Evolutionary conservation across 2,113 vertebrate genomes (phyloP).

Genomic region (Haemorhous mexicanus): DNA sequence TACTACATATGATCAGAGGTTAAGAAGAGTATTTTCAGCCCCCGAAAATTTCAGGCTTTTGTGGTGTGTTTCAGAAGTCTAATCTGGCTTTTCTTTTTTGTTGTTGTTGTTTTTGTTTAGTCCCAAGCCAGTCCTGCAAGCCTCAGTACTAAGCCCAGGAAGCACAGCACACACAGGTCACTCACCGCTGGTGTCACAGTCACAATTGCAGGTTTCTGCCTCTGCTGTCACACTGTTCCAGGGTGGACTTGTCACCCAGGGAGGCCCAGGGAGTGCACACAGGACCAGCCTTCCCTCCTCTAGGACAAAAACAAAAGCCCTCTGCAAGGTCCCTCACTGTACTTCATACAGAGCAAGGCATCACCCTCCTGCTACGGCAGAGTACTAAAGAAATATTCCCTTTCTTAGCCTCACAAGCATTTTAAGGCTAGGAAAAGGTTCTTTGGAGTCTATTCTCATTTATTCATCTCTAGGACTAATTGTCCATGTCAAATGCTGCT

Average conservation of each 20-base stretch:
- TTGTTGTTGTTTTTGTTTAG: not conserved
- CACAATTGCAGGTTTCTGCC: not conserved
- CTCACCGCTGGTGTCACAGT: not conserved
- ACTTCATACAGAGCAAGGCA: not conserved
- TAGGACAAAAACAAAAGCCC: not conserved
- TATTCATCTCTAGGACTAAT: constrained; percentile 8
- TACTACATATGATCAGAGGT: not conserved
- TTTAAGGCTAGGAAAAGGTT: not conserved
- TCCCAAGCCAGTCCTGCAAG: not conserved
- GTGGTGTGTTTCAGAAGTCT: not conserved
- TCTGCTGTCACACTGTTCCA: not conserved
- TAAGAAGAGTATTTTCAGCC: not conserved
- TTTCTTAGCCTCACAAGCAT: not conserved
- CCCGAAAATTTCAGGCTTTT: not conserved
- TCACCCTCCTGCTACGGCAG: not conserved
- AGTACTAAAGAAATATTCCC: not conserved
- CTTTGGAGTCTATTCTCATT: not conserved
- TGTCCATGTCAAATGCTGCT: not conserved
- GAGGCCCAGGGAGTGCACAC: not conserved
- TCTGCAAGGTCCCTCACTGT: not conserved
- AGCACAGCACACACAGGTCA: not conserved
- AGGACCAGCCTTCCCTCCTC: not conserved
- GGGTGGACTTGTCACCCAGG: not conserved
- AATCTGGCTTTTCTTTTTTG: not conserved
- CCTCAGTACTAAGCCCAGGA: not conserved